Percentiles rank a stretch among this genome's conserved stretches.
phyloP scores from a whole-genome alignment of 2,888 invertebrate species.

The Hirtodrosophila duncani region DNA sequence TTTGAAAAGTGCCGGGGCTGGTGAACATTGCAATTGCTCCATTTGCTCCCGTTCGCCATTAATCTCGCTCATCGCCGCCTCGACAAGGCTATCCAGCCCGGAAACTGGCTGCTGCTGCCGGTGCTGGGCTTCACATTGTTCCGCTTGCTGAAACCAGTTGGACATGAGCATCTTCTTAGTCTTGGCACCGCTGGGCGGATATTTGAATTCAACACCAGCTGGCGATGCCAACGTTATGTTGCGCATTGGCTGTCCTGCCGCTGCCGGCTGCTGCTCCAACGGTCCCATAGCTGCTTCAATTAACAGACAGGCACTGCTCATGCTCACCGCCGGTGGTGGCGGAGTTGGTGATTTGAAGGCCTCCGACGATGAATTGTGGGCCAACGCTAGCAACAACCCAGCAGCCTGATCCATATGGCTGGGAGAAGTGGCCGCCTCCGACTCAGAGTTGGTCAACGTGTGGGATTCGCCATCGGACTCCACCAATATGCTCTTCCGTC shows the following conservation, averaged over 20 bases:
- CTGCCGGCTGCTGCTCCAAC: slow-evolving; percentile 77
- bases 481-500: slow-evolving; percentile 82
- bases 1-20: slow-evolving; percentile 68
- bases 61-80: slow-evolving; percentile 60
- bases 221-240: slow-evolving; percentile 23
- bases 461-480: slow-evolving; percentile 73
- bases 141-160: slow-evolving; percentile 91
- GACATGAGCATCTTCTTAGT: slow-evolving; percentile 94
- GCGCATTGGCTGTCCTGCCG: slow-evolving; percentile 11
- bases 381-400: slow-evolving; percentile 81
- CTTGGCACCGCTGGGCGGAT: slow-evolving; percentile 83
- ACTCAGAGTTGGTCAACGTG: slow-evolving; percentile 84
- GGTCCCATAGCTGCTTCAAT: slow-evolving; percentile 92
- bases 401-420: slow-evolving; percentile 81
- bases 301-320: slow-evolving; percentile 88
- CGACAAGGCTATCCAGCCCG: slow-evolving; percentile 54
- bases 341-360: slow-evolving; percentile 38
- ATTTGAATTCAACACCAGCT: slow-evolving; percentile 84
- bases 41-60: slow-evolving; percentile 61
- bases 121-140: slow-evolving; percentile 41
- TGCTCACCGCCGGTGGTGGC: slow-evolving; percentile 32
- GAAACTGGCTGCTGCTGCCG: slow-evolving; percentile 30
- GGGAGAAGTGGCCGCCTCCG: slow-evolving; percentile 33
- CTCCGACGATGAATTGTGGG: slow-evolving; percentile 75
- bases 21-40: slow-evolving; percentile 50